Conservation (phyloP, 2,797 vertebrate genomes). For the Lemur catta region DNA sequence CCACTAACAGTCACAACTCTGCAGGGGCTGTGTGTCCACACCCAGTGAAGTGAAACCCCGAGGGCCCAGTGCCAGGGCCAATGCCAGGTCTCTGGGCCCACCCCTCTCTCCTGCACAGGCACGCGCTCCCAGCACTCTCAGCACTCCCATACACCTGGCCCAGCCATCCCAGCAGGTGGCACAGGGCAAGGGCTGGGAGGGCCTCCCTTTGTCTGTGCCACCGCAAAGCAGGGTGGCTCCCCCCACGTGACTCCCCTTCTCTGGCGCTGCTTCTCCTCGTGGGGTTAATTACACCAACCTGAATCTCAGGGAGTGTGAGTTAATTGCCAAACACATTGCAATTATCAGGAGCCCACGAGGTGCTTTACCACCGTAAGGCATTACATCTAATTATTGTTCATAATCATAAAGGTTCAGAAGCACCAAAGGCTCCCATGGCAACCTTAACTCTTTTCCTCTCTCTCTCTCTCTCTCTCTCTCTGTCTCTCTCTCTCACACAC, state of each 20-base stretch:
- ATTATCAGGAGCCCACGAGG: slow-evolving; percentile 48
- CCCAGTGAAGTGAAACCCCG: background rate
- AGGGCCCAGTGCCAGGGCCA: accelerated
- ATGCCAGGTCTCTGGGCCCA: no score
- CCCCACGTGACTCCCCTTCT: background rate
- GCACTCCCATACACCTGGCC: background rate
- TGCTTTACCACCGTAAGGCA: slow-evolving; percentile 43
- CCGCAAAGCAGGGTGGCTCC: background rate
- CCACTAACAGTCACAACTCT: background rate
- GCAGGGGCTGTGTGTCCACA: background rate
- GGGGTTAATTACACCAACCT: slow-evolving; percentile 69
- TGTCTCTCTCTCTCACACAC: background rate
- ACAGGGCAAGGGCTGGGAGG: background rate
- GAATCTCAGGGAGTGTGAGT: slow-evolving; percentile 44
- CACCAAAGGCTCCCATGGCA: slow-evolving; percentile 62
- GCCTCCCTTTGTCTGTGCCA: background rate
- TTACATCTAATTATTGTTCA: slow-evolving; percentile 71
- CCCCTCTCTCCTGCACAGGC: background rate
- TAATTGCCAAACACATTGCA: slow-evolving; percentile 69
- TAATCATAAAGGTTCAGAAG: slow-evolving; percentile 60
- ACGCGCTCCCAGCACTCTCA: background rate
- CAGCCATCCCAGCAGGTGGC: background rate
- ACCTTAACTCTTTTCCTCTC: slow-evolving; percentile 50
- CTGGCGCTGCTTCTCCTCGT: slow-evolving; percentile 26
- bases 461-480: background rate